These are phyloP conservation scores for Heliothis peltigera DNA, from an alignment of 2,888 invertebrate species.

Conservation along the genomic window DNA sequence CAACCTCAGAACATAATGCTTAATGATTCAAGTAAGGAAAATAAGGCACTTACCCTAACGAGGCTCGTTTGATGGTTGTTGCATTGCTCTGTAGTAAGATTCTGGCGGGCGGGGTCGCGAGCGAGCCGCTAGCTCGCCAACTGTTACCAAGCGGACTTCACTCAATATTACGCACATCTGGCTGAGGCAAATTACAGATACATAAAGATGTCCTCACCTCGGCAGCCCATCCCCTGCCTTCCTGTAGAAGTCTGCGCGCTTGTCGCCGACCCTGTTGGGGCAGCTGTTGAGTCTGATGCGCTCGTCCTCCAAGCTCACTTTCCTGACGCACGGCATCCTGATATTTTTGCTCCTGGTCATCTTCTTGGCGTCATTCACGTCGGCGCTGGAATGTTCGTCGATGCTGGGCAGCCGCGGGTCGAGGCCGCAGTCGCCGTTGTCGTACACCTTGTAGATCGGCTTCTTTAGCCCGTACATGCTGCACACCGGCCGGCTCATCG, in stretches of 20 bases:
- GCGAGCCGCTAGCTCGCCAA: conserved; percentile 77
- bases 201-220: conserved; percentile 65
- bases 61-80: conserved; percentile 82
- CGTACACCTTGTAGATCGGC: conserved; percentile 66
- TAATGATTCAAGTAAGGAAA: no score
- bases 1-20: no score
- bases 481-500: conserved; percentile 47
- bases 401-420: conserved; percentile 81
- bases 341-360: conserved; percentile 49
- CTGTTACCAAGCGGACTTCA: conserved; percentile 57
- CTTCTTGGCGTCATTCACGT: conserved; percentile 62
- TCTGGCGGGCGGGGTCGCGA: conserved; percentile 72
- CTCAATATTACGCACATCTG: not conserved
- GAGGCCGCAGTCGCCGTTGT: conserved; percentile 78
- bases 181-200: no score
- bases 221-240: conserved; percentile 79
- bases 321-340: conserved; percentile 66
- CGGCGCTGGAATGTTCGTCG: conserved; percentile 81
- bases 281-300: conserved; percentile 70
- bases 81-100: conserved; percentile 81
- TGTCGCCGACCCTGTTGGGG: conserved; percentile 70
- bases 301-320: conserved; percentile 67
- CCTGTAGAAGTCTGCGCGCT: conserved; percentile 77
- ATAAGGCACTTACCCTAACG: conserved; percentile 81
- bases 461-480: conserved; percentile 55